phyloP scores from a whole-genome alignment of 2,797 vertebrate genomes.

The Muscicapa striata region DNA sequence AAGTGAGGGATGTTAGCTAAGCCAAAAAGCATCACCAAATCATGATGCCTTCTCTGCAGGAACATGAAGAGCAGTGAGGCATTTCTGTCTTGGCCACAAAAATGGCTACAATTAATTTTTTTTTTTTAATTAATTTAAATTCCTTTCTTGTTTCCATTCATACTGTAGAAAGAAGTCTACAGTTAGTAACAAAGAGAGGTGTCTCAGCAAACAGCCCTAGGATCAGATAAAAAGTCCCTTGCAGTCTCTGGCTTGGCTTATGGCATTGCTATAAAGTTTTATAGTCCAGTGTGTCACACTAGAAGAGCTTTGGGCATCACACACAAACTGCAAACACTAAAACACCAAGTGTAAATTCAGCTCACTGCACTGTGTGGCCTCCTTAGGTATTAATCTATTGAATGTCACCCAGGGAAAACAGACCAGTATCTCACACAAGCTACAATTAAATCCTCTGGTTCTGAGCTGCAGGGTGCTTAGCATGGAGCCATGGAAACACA shows the following conservation, averaged over 20 bases:
- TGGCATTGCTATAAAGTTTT: constrained; percentile 4
- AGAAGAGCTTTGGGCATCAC: constrained; percentile 12
- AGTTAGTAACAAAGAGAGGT: neutral
- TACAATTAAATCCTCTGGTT: constrained; percentile 15
- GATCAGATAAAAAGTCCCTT: neutral
- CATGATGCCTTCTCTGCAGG: neutral
- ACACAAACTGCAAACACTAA: constrained; percentile 16
- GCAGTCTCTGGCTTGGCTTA: neutral
- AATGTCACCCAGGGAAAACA: neutral
- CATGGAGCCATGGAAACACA: constrained; percentile 23
- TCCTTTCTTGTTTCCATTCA: neutral
- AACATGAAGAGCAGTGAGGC: neutral
- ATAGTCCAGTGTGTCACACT: neutral
- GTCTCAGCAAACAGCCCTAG: neutral
- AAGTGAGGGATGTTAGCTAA: neutral
- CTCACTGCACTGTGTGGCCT: neutral
- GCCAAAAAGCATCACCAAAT: neutral
- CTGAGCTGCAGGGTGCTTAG: constrained; percentile 17
- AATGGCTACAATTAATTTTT: neutral
- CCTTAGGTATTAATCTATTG: constrained; percentile 21
- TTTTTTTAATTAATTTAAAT: neutral
- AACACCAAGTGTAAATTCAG: constrained; percentile 40
- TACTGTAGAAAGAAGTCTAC: neutral
- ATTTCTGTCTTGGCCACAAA: neutral
- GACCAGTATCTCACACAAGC: neutral